A percentile compares a stretch with the other conserved stretches of the same genome.
Evolutionary conservation across 2,888 invertebrate species (phyloP).

Genomic region (Patella pellucida): DNA sequence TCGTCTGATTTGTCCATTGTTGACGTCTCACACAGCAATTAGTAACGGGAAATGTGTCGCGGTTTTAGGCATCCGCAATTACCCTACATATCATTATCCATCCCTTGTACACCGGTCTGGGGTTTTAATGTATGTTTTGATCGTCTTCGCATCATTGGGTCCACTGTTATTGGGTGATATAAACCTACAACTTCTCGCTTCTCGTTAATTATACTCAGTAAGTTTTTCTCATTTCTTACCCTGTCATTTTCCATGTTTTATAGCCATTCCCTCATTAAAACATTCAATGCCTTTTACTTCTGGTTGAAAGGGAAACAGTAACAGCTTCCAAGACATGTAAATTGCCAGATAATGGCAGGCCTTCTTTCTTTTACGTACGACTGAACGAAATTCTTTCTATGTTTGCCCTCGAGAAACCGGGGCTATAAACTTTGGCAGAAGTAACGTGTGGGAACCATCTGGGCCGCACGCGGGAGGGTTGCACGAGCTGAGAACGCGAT

Average conservation of each 20-base stretch:
- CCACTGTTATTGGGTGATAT: neutral
- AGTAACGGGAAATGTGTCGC: neutral
- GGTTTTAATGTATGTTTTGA: too few relatives aligned
- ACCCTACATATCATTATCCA: too few relatives aligned
- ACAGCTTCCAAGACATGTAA: slow-evolving; percentile 3
- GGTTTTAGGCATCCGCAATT: neutral
- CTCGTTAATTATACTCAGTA: neutral
- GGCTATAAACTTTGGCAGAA: slow-evolving; percentile 11
- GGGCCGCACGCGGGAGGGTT: slow-evolving; percentile 7
- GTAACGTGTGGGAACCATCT: slow-evolving; percentile 12
- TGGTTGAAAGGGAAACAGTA: neutral
- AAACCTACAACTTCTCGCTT: neutral
- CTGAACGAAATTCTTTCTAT: slow-evolving; percentile 8
- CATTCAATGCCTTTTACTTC: neutral
- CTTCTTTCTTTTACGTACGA: neutral
- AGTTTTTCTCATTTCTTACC: slow-evolving; percentile 3
- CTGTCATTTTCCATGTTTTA: neutral
- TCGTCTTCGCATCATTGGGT: neutral
- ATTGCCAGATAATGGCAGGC: neutral
- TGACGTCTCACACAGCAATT: slow-evolving; percentile 6
- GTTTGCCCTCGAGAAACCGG: slow-evolving; percentile 9
- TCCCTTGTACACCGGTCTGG: too few relatives aligned
- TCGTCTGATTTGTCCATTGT: slow-evolving; percentile 7
- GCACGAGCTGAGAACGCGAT: slow-evolving; percentile 11
- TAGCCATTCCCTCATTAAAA: slow-evolving; percentile 2